Conservation (phyloP, 2,888 invertebrate species). For the Eupeodes latifasciatus region DNA sequence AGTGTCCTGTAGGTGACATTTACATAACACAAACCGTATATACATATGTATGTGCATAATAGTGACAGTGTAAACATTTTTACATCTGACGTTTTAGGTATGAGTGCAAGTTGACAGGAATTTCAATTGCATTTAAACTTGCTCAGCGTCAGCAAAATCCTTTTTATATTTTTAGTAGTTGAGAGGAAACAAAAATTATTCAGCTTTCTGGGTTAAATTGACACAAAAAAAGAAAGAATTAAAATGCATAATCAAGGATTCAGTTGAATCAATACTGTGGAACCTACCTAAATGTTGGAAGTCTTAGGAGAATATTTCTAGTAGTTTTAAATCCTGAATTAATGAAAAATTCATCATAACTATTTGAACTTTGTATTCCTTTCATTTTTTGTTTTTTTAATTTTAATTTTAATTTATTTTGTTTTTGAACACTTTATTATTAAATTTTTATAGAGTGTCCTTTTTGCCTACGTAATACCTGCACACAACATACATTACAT, state of each 20-base stretch:
- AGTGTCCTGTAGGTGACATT: constrained; percentile 65
- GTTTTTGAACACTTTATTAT: no score
- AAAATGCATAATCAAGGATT: background rate
- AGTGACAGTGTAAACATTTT: constrained; percentile 59
- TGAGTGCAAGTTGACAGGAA: constrained; percentile 52
- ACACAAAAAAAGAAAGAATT: background rate
- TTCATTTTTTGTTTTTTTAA: no score
- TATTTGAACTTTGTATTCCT: no score
- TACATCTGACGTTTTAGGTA: background rate
- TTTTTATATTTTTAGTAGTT: constrained; percentile 7
- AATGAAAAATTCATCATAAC: no score
- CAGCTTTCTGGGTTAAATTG: constrained; percentile 23
- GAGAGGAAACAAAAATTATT: constrained; percentile 33
- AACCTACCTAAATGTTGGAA: background rate
- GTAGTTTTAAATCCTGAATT: no score
- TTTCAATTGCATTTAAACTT: constrained; percentile 61
- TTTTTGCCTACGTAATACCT: no score
- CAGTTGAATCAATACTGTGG: constrained; percentile 16
- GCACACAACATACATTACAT: no score
- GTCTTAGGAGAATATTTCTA: no score
- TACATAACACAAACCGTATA: constrained; percentile 62
- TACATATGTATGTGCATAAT: background rate
- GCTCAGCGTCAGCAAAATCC: background rate
- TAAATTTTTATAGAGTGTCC: no score
- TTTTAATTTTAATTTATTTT: no score